These are phyloP conservation scores for Parapsyche elsis DNA, from an alignment of 1,140 invertebrate species.

Conservation along the genomic window DNA sequence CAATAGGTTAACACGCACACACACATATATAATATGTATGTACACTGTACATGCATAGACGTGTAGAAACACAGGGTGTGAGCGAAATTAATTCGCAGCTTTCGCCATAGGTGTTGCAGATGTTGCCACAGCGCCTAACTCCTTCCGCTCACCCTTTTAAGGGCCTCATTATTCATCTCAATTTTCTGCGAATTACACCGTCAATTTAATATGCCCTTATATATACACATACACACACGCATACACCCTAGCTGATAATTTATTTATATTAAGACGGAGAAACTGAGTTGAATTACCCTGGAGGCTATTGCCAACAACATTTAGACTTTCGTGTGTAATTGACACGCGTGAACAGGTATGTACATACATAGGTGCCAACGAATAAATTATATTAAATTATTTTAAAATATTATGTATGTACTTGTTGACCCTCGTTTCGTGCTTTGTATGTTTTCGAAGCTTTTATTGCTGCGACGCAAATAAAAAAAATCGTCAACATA, in stretches of 20 bases:
- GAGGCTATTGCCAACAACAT: conserved; percentile 25
- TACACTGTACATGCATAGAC: neutral
- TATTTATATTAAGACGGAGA: conserved; percentile 19
- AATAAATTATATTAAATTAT: neutral
- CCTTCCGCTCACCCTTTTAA: conserved; percentile 25
- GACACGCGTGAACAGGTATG: conserved; percentile 16
- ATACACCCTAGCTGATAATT: neutral
- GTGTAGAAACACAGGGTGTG: neutral
- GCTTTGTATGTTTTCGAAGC: neutral
- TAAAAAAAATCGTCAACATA: neutral
- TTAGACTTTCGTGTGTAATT: conserved; percentile 10
- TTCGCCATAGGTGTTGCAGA: conserved; percentile 42
- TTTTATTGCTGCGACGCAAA: neutral
- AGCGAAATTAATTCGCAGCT: conserved; percentile 37
- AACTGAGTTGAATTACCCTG: conserved; percentile 7
- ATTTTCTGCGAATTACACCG: conserved; percentile 44
- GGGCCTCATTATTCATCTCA: conserved; percentile 48
- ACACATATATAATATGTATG: neutral
- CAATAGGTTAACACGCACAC: conserved; percentile 12
- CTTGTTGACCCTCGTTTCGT: neutral
- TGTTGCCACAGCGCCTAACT: conserved; percentile 34
- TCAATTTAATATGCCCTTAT: conserved; percentile 35
- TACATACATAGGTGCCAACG: too few species aligned
- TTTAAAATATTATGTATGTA: neutral
- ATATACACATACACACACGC: neutral